Conservation (phyloP, 2,888 invertebrate species). For the Dicranocentrus wangi region DNA sequence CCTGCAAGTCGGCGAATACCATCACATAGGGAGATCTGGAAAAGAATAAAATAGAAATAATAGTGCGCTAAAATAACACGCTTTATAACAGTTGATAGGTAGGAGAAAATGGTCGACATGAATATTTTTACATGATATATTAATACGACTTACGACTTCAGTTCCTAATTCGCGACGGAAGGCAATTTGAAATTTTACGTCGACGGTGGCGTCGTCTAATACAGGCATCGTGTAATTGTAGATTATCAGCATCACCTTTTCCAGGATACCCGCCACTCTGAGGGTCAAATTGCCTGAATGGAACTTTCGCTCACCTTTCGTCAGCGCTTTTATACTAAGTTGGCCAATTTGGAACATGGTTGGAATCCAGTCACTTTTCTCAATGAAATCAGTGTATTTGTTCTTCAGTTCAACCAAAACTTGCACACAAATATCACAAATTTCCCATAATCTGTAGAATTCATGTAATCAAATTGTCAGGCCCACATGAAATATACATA, state of each 20-base stretch:
- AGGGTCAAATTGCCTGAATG: conserved; percentile 28
- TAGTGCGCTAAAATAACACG: not conserved
- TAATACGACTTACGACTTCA: conserved; percentile 63
- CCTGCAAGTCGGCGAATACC: conserved; percentile 66
- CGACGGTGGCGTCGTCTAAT: conserved; percentile 48
- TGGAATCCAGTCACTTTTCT: conserved; percentile 54
- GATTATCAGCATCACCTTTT: conserved; percentile 64
- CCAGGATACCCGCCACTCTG: conserved; percentile 60
- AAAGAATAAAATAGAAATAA: conserved; percentile 7
- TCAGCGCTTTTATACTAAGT: conserved; percentile 62
- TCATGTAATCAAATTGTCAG: not conserved
- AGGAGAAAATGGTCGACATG: no score
- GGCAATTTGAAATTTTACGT: conserved; percentile 53
- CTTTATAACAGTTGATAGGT: no score
- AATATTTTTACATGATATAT: conserved; percentile 6
- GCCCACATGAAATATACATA: not conserved
- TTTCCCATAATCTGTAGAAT: conserved; percentile 66
- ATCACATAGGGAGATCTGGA: conserved; percentile 67
- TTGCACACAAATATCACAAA: conserved; percentile 63
- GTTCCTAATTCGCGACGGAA: conserved; percentile 63
- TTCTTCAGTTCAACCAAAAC: conserved; percentile 65
- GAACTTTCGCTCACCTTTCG: conserved; percentile 63
- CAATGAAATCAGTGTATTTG: conserved; percentile 62
- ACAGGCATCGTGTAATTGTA: conserved; percentile 55
- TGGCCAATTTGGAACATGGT: conserved; percentile 65